Percentiles rank a stretch among this genome's conserved stretches.
Evolutionary conservation across 2,113 vertebrate genomes (phyloP).

Genomic region (Halichoerus grypus): DNA sequence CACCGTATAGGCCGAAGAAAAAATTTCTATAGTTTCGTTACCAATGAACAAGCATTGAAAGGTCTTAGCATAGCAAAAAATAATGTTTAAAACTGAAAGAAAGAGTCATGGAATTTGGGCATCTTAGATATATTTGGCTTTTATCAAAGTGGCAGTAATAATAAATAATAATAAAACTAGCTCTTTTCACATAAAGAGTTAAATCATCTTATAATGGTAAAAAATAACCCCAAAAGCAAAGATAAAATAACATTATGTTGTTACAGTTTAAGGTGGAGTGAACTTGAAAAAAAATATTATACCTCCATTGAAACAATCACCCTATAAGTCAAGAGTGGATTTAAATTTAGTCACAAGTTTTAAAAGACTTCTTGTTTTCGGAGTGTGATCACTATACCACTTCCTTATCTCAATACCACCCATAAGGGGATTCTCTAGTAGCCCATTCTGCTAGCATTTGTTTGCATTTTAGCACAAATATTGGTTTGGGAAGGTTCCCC

Average conservation of each 20-base stretch:
- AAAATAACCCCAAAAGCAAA: not conserved
- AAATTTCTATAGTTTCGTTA: not conserved
- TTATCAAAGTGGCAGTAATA: conserved; percentile 18
- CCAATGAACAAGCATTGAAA: not conserved
- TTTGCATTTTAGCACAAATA: not conserved
- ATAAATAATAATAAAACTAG: not conserved
- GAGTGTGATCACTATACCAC: not conserved
- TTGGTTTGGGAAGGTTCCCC: not conserved
- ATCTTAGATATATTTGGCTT: not conserved
- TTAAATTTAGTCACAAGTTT: conserved; percentile 32
- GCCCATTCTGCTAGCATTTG: not conserved
- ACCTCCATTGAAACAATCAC: not conserved
- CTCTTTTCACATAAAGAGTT: not conserved
- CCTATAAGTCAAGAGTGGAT: not conserved
- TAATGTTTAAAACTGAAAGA: not conserved
- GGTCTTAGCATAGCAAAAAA: not conserved
- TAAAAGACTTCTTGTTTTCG: not conserved
- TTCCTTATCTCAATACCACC: not conserved
- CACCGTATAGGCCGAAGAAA: not conserved
- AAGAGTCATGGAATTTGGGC: not conserved
- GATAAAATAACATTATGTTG: not conserved
- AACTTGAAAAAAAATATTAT: not conserved
- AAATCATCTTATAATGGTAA: conserved; percentile 35
- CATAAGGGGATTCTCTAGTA: not conserved
- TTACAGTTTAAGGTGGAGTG: not conserved